Base-by-base conservation (phyloP, 2,888 invertebrate species). In the Drosophila nr. perissopoda region DNA sequence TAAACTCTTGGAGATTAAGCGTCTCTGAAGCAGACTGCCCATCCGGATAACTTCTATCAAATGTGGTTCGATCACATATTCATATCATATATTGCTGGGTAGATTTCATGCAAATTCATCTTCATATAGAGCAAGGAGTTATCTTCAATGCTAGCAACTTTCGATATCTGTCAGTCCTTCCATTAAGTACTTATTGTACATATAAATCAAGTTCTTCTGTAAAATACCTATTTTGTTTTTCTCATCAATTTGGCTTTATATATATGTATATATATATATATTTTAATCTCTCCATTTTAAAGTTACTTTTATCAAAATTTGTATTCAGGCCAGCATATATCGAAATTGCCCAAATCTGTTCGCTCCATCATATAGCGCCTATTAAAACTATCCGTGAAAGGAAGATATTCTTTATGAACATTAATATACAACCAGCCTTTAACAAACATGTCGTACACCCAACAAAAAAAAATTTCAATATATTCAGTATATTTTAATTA, bases 21-120 rank as follows among this genome's bases (percentile, higher is more conserved):
- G 59, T 4, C 52, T 0, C 68, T 76, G 11, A 34, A 29, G 21
- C 0, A 40, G 18, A 31, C 13, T 1, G 76, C 65, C 42, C 74
- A 79, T 48, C 74, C 69, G 13, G 38, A 69, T 16, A 61, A 79
- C 3, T 79, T 74, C 36, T 79, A 63, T 21, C 33, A 74, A 3
- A 64, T 74, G 48, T 10, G 27, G 0, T 1, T 4, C 6, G 59
- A 59, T 4, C 18, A 18, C 38, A 38, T 18, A 18, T 18, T 38
- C 38, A 38, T 38, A 38, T 18, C 38, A 38, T 36, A 36, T 36
- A 36, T 38, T 38, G 18, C 38, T 38, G 38, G 18, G 6, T 61
- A 0, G 60, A 79, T 2, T 33, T 27, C 8, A 16, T 76, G 53
- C 16, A 36, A 7, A 36, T 13, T 0, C 3, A 33, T 33, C 31